Evolutionary conservation across 1,140 invertebrate species (phyloP).

Genomic region (Venturia canescens): DNA sequence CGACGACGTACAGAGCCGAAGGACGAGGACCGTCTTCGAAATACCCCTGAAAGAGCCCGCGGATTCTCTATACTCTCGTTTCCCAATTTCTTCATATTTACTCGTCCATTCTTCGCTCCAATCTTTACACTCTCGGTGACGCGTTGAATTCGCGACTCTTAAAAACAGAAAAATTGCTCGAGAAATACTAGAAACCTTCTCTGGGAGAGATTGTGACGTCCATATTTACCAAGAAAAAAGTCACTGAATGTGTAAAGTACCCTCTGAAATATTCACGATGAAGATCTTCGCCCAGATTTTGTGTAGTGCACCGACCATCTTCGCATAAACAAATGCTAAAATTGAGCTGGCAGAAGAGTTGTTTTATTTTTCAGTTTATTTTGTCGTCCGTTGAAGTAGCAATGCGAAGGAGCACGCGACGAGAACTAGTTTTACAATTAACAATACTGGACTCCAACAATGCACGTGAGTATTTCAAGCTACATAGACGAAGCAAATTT

Average conservation of each 20-base stretch:
- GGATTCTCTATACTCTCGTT: slow-evolving; percentile 21
- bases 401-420: neutral
- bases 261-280: no score
- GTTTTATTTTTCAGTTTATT: no score
- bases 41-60: slow-evolving; percentile 22
- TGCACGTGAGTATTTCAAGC: neutral
- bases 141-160: neutral
- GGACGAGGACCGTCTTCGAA: slow-evolving; percentile 23
- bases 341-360: no score
- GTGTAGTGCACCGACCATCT: no score
- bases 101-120: slow-evolving; percentile 33
- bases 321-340: no score
- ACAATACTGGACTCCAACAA: no score
- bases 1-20: neutral
- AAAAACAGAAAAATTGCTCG: no score
- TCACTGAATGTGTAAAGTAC: no score
- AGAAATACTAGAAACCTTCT: no score
- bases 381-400: no score
- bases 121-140: slow-evolving; percentile 35
- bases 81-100: slow-evolving; percentile 23
- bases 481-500: neutral
- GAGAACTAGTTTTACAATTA: neutral
- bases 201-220: neutral
- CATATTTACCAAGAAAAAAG: no score
- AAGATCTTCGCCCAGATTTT: no score